phyloP scores from a whole-genome alignment of 2,797 vertebrate species.

The Macropus fuliginosus region DNA sequence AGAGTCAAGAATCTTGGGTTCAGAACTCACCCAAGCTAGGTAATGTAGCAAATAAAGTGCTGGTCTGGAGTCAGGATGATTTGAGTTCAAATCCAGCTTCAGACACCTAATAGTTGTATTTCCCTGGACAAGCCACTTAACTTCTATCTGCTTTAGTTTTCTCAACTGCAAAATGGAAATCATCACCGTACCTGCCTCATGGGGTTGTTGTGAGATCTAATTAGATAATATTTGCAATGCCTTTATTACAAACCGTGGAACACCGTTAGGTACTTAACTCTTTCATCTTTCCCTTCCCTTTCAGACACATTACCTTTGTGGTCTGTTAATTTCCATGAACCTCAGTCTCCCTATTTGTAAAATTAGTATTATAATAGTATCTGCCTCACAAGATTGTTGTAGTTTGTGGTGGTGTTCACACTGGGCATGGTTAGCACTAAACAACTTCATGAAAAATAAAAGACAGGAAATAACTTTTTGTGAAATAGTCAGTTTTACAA shows the following conservation, averaged over 20 bases:
- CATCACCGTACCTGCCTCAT: not conserved
- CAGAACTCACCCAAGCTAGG: not conserved
- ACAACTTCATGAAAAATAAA: not conserved
- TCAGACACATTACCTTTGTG: not conserved
- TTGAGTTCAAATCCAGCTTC: not conserved
- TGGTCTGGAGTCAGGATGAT: not conserved
- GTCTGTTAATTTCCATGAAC: not conserved
- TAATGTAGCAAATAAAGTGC: not conserved
- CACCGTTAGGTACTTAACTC: not conserved
- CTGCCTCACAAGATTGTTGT: not conserved
- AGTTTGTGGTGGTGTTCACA: not conserved
- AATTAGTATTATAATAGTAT: not conserved
- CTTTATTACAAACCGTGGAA: not conserved
- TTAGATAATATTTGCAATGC: not conserved
- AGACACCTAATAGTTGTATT: not conserved
- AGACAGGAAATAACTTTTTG: not conserved
- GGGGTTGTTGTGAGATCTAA: not conserved
- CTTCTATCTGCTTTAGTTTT: not conserved
- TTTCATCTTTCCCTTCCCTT: not conserved
- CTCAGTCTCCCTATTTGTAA: not conserved
- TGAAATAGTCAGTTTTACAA: not conserved
- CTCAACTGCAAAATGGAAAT: not conserved
- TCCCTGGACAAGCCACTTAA: not conserved
- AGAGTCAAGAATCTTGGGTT: not conserved
- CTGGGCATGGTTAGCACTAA: not conserved